These are phyloP conservation scores for Limulus polyphemus DNA, from an alignment of 2,888 invertebrate genomes.

Conservation along the genomic window DNA sequence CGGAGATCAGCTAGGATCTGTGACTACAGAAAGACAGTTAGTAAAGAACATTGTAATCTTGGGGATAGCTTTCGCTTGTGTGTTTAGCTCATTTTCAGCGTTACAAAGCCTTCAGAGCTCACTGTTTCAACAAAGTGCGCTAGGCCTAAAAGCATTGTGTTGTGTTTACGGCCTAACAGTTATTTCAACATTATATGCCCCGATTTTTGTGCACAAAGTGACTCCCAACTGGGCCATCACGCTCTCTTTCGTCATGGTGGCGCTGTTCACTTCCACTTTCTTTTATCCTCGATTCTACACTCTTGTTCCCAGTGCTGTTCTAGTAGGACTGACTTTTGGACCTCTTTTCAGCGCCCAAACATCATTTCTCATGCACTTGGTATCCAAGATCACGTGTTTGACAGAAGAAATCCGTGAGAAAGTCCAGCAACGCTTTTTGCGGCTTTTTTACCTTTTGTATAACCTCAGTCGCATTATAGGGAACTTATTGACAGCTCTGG, in stretches of 20 bases:
- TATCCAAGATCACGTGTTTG: constrained; percentile 19
- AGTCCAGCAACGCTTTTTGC: constrained; percentile 19
- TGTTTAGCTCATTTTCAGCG: constrained; percentile 18
- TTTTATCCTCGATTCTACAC: constrained; percentile 24
- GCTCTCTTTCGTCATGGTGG: constrained; percentile 21
- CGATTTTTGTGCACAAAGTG: constrained; percentile 21
- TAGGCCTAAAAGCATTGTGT: constrained; percentile 18
- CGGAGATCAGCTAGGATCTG: constrained; percentile 1
- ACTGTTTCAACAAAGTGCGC: constrained; percentile 17
- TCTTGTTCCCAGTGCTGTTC: constrained; percentile 16
- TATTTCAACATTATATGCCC: constrained; percentile 21
- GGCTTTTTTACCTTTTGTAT: constrained; percentile 22
- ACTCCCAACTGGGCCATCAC: constrained; percentile 24
- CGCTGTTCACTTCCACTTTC: constrained; percentile 22
- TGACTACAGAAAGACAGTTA: constrained; percentile 19
- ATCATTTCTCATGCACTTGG: constrained; percentile 23
- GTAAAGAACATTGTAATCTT: constrained; percentile 22
- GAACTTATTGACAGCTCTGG: constrained; percentile 13
- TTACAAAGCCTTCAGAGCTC: constrained; percentile 22
- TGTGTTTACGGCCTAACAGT: constrained; percentile 18
- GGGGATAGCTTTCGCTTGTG: constrained; percentile 21
- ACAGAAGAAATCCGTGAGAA: constrained; percentile 19
- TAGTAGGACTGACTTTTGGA: constrained; percentile 22
- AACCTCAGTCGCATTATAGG: constrained; percentile 23
- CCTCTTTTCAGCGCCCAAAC: constrained; percentile 23